Conservation (phyloP, 2,888 invertebrate species). For the Conchocele bisecta region DNA sequence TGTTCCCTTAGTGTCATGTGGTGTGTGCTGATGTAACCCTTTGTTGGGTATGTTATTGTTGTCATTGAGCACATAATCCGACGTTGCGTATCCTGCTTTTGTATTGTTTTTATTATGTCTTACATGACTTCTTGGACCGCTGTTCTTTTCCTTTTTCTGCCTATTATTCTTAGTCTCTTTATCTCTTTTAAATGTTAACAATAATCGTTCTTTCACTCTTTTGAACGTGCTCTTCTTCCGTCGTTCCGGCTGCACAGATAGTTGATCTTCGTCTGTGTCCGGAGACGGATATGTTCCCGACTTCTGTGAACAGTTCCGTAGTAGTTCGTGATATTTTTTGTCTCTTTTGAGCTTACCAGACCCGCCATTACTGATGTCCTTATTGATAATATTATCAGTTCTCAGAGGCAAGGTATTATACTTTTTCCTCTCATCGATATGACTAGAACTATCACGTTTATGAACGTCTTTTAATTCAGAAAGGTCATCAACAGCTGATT, state of each 20-base stretch:
- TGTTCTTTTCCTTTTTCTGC: too few species aligned
- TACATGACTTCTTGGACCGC: too few species aligned
- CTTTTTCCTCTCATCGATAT: slow-evolving; percentile 33
- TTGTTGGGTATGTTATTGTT: too few species aligned
- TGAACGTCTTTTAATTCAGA: background rate
- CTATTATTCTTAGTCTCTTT: too few species aligned
- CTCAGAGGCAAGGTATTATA: slow-evolving; percentile 52
- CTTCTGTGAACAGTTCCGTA: slow-evolving; percentile 39
- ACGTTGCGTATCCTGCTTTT: too few species aligned
- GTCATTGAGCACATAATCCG: too few species aligned
- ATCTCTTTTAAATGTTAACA: slow-evolving; percentile 41
- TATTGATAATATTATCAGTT: slow-evolving; percentile 9
- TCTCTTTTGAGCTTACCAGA: background rate
- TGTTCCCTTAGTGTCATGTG: too few species aligned
- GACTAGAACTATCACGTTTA: background rate
- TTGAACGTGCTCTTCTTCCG: slow-evolving; percentile 55
- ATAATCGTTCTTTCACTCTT: slow-evolving; percentile 48
- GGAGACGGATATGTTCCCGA: slow-evolving; percentile 57
- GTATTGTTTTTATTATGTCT: too few species aligned
- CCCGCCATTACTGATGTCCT: background rate
- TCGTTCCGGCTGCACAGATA: slow-evolving; percentile 32
- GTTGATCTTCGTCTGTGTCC: slow-evolving; percentile 54
- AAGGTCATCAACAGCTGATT: slow-evolving; percentile 30
- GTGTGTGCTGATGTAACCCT: too few species aligned
- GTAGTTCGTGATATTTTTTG: background rate